Conservation (phyloP, 2,888 invertebrate species). For the Pachymerium ferrugineum region DNA sequence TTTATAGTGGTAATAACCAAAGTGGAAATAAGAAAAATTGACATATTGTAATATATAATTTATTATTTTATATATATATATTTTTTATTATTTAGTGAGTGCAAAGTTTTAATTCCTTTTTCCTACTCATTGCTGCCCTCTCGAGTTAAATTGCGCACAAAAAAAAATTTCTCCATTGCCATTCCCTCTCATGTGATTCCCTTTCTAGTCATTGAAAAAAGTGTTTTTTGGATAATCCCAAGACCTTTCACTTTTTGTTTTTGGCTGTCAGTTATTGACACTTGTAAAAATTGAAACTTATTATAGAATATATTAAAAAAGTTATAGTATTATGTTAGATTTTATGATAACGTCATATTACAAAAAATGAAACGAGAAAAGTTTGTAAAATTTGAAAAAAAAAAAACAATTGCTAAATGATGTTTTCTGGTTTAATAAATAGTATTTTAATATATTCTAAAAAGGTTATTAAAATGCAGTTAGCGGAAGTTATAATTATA, state of each 20-base stretch:
- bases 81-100: too few relatives aligned
- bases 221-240: not conserved
- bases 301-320: not conserved
- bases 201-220: not conserved
- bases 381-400: not conserved
- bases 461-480: not conserved
- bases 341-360: too few relatives aligned
- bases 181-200: not conserved
- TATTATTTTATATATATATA: too few relatives aligned
- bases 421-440: not conserved
- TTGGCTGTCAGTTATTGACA: not conserved
- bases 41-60: too few relatives aligned
- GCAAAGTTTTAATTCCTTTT: too few relatives aligned
- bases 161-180: not conserved
- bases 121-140: not conserved
- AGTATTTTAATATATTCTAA: not conserved
- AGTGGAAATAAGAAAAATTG: too few relatives aligned
- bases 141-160: not conserved
- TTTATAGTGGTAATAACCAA: too few relatives aligned
- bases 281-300: not conserved
- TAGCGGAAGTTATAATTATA: not conserved
- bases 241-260: not conserved
- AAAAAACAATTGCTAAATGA: not conserved
- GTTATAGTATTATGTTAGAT: not conserved
- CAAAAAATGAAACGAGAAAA: not conserved